Evolutionary conservation across 2,888 invertebrate species (phyloP).

Genomic region (Machimus rusticus): DNA sequence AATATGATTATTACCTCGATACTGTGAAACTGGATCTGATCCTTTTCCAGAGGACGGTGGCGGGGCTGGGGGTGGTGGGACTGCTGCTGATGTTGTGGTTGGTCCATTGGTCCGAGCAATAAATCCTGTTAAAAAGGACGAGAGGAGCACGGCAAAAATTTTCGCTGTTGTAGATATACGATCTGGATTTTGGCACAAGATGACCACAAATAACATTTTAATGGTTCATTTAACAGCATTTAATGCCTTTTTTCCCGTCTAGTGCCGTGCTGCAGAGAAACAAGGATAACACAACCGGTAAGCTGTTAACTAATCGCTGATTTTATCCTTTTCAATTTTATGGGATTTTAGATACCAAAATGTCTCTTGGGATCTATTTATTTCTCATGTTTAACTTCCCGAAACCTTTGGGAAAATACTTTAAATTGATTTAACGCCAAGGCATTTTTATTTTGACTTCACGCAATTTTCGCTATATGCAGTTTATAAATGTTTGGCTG

Average conservation of each 20-base stretch:
- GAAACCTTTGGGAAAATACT: background rate
- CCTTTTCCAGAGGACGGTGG: slow-evolving; percentile 40
- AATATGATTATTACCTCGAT: slow-evolving; percentile 46
- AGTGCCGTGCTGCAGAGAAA: background rate
- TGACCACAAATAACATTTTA: slow-evolving; percentile 49
- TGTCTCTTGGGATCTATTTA: background rate
- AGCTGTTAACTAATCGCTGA: slow-evolving; percentile 15
- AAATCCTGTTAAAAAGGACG: slow-evolving; percentile 34
- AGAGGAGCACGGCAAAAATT: slow-evolving; percentile 20
- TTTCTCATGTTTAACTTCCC: background rate
- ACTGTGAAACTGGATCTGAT: slow-evolving; percentile 41
- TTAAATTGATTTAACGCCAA: background rate
- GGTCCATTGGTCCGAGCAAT: slow-evolving; percentile 17
- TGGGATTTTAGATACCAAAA: background rate
- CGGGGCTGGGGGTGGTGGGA: slow-evolving; percentile 27
- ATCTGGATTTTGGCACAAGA: slow-evolving; percentile 48
- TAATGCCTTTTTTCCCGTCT: slow-evolving; percentile 28
- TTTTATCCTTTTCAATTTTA: slow-evolving; percentile 3
- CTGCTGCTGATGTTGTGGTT: slow-evolving; percentile 44
- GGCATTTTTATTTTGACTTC: background rate
- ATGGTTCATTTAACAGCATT: slow-evolving; percentile 48
- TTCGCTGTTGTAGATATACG: slow-evolving; percentile 43
- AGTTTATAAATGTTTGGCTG: background rate
- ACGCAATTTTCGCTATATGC: no score
- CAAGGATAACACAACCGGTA: background rate